Conservation (phyloP, 2,113 vertebrate species). For the Prunella himalayana region DNA sequence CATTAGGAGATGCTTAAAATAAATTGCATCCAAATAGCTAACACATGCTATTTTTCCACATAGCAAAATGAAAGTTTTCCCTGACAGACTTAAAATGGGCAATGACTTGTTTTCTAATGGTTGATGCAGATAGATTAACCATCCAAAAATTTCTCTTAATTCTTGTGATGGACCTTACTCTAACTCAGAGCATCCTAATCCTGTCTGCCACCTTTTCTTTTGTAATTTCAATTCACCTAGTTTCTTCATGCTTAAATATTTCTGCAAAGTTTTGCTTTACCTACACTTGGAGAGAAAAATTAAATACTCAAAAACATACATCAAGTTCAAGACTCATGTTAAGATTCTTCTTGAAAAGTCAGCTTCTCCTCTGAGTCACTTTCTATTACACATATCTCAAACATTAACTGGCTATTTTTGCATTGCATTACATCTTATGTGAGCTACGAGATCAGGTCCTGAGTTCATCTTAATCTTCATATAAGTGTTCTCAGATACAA, state of each 20-base stretch:
- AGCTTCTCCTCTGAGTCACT: background rate
- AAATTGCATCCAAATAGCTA: background rate
- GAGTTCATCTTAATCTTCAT: background rate
- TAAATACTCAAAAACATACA: background rate
- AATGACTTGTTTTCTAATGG: background rate
- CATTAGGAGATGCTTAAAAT: rapidly evolving
- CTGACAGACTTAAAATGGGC: background rate
- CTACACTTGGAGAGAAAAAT: background rate
- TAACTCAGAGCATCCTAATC: background rate
- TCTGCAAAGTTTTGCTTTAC: background rate
- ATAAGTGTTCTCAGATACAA: background rate
- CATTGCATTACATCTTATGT: background rate
- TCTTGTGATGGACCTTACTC: background rate
- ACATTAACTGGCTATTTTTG: background rate
- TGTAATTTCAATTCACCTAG: background rate
- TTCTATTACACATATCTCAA: background rate
- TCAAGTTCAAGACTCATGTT: background rate
- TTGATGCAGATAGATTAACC: background rate
- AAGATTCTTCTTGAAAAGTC: background rate
- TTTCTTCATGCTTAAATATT: background rate
- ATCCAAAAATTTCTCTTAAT: background rate
- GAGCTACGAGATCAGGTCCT: background rate
- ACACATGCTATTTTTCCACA: rapidly evolving
- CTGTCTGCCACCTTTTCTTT: background rate
- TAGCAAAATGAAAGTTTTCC: background rate